Base-by-base conservation (phyloP, 2,888 invertebrate genomes). In the Stomorhina lunata region DNA sequence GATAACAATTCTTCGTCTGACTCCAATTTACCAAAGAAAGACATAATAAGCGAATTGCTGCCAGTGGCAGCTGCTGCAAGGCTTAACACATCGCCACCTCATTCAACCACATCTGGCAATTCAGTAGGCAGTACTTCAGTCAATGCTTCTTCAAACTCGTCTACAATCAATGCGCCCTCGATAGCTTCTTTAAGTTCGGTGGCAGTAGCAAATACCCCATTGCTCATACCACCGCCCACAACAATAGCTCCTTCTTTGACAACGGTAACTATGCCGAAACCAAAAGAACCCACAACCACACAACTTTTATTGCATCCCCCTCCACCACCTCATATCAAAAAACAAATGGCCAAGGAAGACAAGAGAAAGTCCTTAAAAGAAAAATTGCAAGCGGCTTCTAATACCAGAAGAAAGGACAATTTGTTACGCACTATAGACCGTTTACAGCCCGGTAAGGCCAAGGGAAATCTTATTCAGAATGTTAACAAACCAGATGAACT, bases 401-500 rank as follows among this genome's bases (percentile, higher is more conserved):
- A 88, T 79, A 86, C 87, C 0, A 93, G 93, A 87, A 92, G 94
- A 84, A 92, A 95, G 81, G 96, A 96, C 91, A 82, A 82, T 59
- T 92, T 95, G 80, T 95, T 96, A 89, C 93, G 96, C 84, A 96
- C 96, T 0, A 96, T 96, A 85, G 96, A 96, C 85, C 93, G 96
- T 73, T 91, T 96, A 65, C 96, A 96, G 87, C 96, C 96, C 0
- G 96, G 96, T 0, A 96, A 97, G 91, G 95, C 96, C 87, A 97
- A 97, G 92, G 96, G 96, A 0, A 97, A 96, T 91, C 92, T 97
- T 20, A 92, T 96, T 27, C 94, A 95, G 43, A 96, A 95, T 88
- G 92, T 94, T 25, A 92, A 92, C 85, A 93, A 92, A 86, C 87
- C 92, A 0, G 95, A 95, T 85, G 95, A 95, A 87, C 86, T 92